A percentile compares a stretch with the other conserved stretches of the same genome.
Conservation (phyloP, 1,140 invertebrate species). For the Drosophila parabipectinata region DNA sequence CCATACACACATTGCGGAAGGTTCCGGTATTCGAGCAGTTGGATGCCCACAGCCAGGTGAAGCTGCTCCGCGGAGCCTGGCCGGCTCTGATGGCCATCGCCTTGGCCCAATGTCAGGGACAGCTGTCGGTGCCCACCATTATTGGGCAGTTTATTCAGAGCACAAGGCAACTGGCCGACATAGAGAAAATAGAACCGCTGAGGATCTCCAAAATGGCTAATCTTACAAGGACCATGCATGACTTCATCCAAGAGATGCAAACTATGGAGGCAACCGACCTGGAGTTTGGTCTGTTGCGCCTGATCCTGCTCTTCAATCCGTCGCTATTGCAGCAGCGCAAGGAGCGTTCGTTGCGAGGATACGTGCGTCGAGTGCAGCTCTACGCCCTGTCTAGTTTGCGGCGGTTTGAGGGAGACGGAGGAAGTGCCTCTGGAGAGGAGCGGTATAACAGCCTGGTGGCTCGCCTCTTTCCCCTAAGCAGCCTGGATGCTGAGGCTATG, state of each 20-base stretch:
- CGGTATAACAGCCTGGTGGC: constrained; percentile 85
- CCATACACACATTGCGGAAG: constrained; percentile 94
- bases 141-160: constrained; percentile 91
- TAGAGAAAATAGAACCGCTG: constrained; percentile 89
- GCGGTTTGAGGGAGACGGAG: constrained; percentile 29
- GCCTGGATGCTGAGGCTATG: constrained; percentile 91
- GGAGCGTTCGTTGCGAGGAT: constrained; percentile 62
- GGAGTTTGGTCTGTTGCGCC: constrained; percentile 95
- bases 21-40: constrained; percentile 92
- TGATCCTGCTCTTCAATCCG: constrained; percentile 90
- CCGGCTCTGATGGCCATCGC: constrained; percentile 96
- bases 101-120: constrained; percentile 92
- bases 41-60: constrained; percentile 92
- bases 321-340: constrained; percentile 62
- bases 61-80: constrained; percentile 94
- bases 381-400: constrained; percentile 67
- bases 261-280: constrained; percentile 90
- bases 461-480: constrained; percentile 90
- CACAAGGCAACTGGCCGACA: constrained; percentile 85
- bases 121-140: constrained; percentile 92
- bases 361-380: constrained; percentile 73
- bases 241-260: constrained; percentile 90
- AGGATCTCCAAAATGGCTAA: constrained; percentile 92
- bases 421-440: constrained; percentile 39
- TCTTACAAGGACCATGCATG: constrained; percentile 92